Evolutionary conservation across 2,113 vertebrate genomes (phyloP).

Genomic region (Mastomys coucha): DNA sequence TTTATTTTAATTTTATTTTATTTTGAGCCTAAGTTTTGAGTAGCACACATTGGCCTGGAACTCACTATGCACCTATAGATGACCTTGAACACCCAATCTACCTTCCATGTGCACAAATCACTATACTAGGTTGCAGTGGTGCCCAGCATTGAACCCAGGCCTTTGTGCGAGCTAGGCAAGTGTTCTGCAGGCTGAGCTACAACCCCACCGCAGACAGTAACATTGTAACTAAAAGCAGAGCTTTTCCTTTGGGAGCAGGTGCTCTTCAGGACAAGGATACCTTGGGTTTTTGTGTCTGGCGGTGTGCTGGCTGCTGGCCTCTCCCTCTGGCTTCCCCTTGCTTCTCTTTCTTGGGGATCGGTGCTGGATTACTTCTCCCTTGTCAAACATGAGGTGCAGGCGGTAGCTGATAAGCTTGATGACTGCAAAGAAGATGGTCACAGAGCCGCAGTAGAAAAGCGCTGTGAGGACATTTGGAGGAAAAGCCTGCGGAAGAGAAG

Average conservation of each 20-base stretch:
- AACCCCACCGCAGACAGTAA: not conserved
- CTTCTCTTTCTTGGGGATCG: slow-evolving; percentile 88
- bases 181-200: not conserved
- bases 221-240: not conserved
- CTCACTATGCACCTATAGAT: not conserved
- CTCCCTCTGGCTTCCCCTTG: slow-evolving; percentile 87
- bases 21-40: not conserved
- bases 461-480: slow-evolving; percentile 93
- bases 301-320: slow-evolving; percentile 86
- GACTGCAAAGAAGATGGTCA: slow-evolving; percentile 94
- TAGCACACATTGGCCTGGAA: not conserved
- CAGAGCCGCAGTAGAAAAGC: slow-evolving; percentile 94
- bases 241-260: not conserved
- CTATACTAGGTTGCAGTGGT: not conserved
- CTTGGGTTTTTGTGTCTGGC: slow-evolving; percentile 86
- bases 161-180: no score
- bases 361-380: slow-evolving; percentile 91
- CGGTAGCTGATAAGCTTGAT: slow-evolving; percentile 96
- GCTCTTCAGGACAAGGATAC: slow-evolving; percentile 77
- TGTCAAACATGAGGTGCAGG: slow-evolving; percentile 96
- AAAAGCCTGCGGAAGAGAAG: slow-evolving; percentile 89
- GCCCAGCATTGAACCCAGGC: not conserved
- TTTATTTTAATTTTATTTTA: not conserved
- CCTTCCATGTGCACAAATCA: not conserved
- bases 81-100: not conserved